Percentiles rank a stretch among this genome's conserved stretches.
phyloP scores from a whole-genome alignment of 1,140 invertebrate species.

The Zaprionus capensis region DNA sequence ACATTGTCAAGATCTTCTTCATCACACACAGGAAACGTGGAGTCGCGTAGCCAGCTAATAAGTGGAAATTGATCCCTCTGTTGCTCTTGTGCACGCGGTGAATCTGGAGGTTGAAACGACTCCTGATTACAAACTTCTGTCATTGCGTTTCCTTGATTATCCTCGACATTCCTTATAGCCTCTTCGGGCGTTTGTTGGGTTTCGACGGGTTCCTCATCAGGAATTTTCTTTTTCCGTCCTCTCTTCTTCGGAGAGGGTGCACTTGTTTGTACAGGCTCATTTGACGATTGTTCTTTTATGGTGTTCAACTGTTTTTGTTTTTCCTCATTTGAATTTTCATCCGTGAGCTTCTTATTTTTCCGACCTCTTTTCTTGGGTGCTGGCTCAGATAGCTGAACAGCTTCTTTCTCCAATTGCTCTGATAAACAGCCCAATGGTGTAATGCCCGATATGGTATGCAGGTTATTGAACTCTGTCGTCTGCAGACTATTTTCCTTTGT shows the following conservation, averaged over 20 bases:
- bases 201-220: no score
- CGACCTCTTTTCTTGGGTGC: neutral
- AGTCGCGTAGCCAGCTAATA: conserved; percentile 5
- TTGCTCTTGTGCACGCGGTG: neutral
- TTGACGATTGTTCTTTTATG: neutral
- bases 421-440: neutral
- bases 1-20: neutral
- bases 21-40: neutral
- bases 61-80: conserved; percentile 4
- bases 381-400: neutral
- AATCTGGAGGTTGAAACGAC: neutral
- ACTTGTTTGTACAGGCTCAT: neutral
- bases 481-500: neutral
- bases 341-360: neutral
- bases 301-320: neutral
- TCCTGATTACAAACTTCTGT: neutral
- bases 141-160: neutral
- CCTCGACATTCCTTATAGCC: no score
- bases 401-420: conserved; percentile 4
- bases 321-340: neutral
- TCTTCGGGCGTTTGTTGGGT: neutral
- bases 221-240: conserved; percentile 6
- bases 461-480: neutral
- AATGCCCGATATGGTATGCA: conserved; percentile 16
- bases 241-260: neutral